A percentile compares a stretch with the other conserved stretches of the same genome.
These are phyloP conservation scores for Pteruthius melanotis DNA, from an alignment of 2,113 vertebrate species.

Conservation along the genomic window DNA sequence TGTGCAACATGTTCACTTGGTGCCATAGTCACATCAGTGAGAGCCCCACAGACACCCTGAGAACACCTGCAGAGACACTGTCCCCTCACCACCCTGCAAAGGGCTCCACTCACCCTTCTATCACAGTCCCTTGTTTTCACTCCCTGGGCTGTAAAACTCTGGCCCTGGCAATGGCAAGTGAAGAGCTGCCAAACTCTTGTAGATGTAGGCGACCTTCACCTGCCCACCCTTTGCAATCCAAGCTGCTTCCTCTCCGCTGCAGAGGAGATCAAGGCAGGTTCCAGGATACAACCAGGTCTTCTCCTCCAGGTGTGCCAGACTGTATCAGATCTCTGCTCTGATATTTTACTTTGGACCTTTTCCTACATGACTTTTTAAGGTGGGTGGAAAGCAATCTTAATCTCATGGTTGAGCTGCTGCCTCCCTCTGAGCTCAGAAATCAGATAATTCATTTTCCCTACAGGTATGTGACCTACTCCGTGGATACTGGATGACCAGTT, in stretches of 20 bases:
- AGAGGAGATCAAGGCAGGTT: background rate
- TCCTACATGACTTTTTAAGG: background rate
- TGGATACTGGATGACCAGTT: background rate
- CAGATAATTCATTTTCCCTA: background rate
- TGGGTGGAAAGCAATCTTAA: background rate
- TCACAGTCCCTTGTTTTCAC: accelerated
- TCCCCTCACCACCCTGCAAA: background rate
- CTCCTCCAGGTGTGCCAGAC: background rate
- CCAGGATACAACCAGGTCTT: background rate
- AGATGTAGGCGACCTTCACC: too few relatives aligned
- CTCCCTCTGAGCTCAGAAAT: background rate
- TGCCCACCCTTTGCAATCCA: background rate
- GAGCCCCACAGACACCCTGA: background rate
- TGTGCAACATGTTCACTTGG: accelerated
- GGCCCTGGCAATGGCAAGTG: background rate
- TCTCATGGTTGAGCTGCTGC: background rate
- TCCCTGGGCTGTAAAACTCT: background rate
- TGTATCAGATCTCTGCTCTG: background rate
- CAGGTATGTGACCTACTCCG: background rate
- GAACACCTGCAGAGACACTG: background rate
- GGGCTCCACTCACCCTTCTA: background rate
- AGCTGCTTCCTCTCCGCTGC: background rate
- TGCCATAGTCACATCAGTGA: accelerated
- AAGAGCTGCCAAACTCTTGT: background rate
- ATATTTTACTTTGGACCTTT: background rate